Conservation (phyloP, 2,797 vertebrate species). For the Thunnus albacares region DNA sequence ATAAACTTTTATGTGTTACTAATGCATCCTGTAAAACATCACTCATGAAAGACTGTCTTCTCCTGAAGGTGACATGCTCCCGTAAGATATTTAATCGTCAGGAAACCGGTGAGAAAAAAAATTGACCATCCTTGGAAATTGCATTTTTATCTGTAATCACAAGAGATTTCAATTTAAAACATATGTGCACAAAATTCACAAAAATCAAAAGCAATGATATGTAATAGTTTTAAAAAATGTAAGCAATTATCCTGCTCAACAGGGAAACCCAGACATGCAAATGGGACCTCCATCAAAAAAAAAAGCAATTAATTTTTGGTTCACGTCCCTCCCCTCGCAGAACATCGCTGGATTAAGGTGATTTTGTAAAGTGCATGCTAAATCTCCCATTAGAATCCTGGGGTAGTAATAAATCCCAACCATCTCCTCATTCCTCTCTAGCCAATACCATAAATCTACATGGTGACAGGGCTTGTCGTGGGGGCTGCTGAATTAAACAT, state of each 20-base stretch:
- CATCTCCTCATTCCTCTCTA: conserved; percentile 63
- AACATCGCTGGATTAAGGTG: conserved; percentile 67
- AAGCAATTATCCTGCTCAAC: conserved; percentile 26
- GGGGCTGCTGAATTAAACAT: conserved; percentile 82
- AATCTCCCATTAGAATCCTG: conserved; percentile 67
- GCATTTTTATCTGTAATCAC: conserved; percentile 22
- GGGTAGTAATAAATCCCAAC: conserved; percentile 72
- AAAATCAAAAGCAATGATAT: conserved; percentile 19
- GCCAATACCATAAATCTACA: conserved; percentile 72
- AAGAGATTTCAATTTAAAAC: conserved; percentile 14
- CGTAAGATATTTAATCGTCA: conserved; percentile 62
- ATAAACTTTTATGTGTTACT: conserved; percentile 81
- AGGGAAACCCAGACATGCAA: conserved; percentile 25
- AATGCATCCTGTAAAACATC: conserved; percentile 81
- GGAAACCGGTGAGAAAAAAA: conserved; percentile 24
- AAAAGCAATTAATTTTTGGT: conserved; percentile 54
- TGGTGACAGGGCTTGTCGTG: conserved; percentile 58
- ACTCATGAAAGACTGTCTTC: conserved; percentile 70
- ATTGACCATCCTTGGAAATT: conserved; percentile 3
- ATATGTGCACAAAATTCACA: not conserved
- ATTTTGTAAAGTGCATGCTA: conserved; percentile 64
- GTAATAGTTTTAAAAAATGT: conserved; percentile 12
- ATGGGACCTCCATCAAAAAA: conserved; percentile 20
- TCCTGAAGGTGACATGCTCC: conserved; percentile 69
- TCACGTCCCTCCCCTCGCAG: conserved; percentile 35